phyloP scores from a whole-genome alignment of 37 sponge, comb jelly and placozoan genomes.

The Petrosia ficiformis region DNA sequence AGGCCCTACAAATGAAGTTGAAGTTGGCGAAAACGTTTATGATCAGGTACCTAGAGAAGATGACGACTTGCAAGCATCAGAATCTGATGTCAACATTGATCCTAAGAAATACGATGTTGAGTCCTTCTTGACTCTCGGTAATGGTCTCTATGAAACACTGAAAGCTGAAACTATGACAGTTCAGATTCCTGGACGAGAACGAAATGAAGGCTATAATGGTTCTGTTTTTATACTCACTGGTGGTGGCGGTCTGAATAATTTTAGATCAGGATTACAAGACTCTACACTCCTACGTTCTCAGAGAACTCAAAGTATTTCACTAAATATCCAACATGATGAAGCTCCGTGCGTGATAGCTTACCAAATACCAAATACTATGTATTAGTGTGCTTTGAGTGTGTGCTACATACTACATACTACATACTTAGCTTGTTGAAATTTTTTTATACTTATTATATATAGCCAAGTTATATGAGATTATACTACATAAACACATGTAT shows the following conservation, averaged over 20 bases:
- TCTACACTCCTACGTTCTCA: neutral
- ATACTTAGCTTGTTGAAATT: too few species aligned
- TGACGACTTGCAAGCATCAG: neutral
- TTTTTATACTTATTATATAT: too few species aligned
- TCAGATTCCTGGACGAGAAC: neutral
- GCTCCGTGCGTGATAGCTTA: neutral
- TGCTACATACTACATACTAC: too few species aligned
- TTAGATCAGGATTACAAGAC: conserved; percentile 13
- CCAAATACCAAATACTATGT: conserved; percentile 6
- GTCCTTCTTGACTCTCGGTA: neutral
- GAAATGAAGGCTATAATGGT: neutral
- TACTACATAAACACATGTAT: too few species aligned
- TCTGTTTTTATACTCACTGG: conserved; percentile 61
- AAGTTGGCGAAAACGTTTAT: neutral
- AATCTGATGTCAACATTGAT: neutral
- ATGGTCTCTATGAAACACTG: neutral
- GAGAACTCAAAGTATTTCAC: neutral
- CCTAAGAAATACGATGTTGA: neutral
- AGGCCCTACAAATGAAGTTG: neutral
- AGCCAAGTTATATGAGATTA: too few species aligned
- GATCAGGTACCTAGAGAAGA: conserved; percentile 6
- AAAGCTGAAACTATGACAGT: neutral
- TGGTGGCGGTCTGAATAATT: conserved; percentile 44
- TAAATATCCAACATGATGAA: neutral
- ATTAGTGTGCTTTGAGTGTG: too few species aligned